Percentiles rank a stretch among this genome's conserved stretches.
Evolutionary conservation across 64 coral and sea anemone species (phyloP).

Genomic region (Pocillopora damicornis): DNA sequence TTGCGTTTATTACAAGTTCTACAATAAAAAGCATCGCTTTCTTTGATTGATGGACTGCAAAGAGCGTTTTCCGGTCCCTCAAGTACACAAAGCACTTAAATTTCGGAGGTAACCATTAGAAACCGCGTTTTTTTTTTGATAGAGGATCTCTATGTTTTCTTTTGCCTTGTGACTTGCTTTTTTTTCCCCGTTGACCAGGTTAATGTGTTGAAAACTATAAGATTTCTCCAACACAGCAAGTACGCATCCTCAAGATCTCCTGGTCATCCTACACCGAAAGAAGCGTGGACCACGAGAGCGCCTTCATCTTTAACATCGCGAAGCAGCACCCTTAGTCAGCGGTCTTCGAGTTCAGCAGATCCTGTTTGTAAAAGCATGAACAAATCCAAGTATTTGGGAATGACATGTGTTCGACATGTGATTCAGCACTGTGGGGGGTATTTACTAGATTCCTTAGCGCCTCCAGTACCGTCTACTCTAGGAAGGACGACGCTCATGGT

Average conservation of each 20-base stretch:
- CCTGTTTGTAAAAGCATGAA: conserved; percentile 24
- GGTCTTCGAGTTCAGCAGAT: background rate
- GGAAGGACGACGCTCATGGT: conserved; percentile 71
- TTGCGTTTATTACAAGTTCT: too few relatives aligned
- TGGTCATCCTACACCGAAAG: background rate
- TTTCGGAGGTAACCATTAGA: too few relatives aligned
- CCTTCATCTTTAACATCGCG: conserved; percentile 23
- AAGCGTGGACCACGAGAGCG: conserved; percentile 33
- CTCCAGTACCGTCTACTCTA: conserved; percentile 21
- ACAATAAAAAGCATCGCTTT: too few relatives aligned
- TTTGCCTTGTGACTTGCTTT: background rate
- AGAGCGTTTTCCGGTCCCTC: too few relatives aligned
- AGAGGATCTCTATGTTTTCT: background rate
- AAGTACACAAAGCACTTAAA: too few relatives aligned
- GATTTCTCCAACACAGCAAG: conserved; percentile 46
- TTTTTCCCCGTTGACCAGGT: conserved; percentile 16
- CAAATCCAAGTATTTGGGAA: conserved; percentile 50
- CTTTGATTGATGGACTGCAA: too few relatives aligned
- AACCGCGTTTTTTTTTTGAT: too few relatives aligned
- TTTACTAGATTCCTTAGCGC: conserved; percentile 62
- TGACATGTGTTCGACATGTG: conserved; percentile 75
- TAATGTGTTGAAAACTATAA: conserved; percentile 48
- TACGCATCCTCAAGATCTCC: background rate
- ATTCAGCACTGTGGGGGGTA: conserved; percentile 76
- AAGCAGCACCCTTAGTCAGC: conserved; percentile 29